Conservation (phyloP, 2,888 invertebrate genomes). For the Ochlodes sylvanus region DNA sequence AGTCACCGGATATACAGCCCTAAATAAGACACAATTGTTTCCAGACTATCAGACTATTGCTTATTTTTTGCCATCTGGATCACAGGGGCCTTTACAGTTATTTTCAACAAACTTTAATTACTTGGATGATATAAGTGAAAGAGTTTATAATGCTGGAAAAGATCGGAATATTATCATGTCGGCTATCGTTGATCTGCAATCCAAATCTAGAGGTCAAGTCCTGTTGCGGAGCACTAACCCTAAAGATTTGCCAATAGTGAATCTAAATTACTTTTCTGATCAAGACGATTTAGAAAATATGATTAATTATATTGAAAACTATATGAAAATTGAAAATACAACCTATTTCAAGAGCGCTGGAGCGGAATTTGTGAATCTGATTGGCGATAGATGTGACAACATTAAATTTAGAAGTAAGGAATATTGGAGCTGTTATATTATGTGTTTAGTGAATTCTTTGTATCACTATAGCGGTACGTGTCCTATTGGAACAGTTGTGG, state of each 20-base stretch:
- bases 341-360: constrained; percentile 61
- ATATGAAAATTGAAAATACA: constrained; percentile 62
- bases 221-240: constrained; percentile 81
- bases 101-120: constrained; percentile 47
- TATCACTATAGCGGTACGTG: constrained; percentile 89
- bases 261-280: constrained; percentile 84
- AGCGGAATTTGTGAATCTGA: constrained; percentile 51
- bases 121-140: constrained; percentile 48
- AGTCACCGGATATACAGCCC: constrained; percentile 71
- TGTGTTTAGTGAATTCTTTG: constrained; percentile 87
- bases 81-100: constrained; percentile 38
- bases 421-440: constrained; percentile 87
- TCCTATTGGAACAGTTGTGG: constrained; percentile 90
- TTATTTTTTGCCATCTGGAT: constrained; percentile 43
- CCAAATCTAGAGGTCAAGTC: constrained; percentile 81
- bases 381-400: constrained; percentile 44
- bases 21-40: constrained; percentile 80
- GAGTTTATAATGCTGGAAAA: constrained; percentile 41
- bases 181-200: constrained; percentile 56
- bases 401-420: constrained; percentile 69
- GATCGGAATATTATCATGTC: constrained; percentile 44
- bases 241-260: constrained; percentile 81
- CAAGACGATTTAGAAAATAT: constrained; percentile 76
- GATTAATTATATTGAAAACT: constrained; percentile 60
- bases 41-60: constrained; percentile 61